Conservation (phyloP, 2,113 vertebrate species). For the Limanda limanda region DNA sequence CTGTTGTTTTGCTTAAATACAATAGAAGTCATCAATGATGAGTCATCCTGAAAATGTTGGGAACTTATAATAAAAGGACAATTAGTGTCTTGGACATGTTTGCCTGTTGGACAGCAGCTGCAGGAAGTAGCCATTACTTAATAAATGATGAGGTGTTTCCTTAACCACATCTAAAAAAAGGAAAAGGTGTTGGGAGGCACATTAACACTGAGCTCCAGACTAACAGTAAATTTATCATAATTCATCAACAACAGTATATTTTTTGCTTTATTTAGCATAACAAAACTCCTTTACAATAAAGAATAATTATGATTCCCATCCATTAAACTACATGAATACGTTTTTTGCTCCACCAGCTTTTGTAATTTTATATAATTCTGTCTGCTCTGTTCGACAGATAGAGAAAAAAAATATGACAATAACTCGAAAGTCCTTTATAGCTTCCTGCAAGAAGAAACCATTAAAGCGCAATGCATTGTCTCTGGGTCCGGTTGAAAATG, state of each 20-base stretch:
- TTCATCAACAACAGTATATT: background rate
- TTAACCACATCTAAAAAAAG: background rate
- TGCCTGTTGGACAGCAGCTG: background rate
- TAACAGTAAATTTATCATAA: background rate
- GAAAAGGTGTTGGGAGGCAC: background rate
- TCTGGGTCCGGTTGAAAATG: conserved; percentile 70
- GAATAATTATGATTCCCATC: background rate
- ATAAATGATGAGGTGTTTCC: background rate
- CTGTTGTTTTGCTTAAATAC: no score
- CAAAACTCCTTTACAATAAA: background rate
- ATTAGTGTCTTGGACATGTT: background rate
- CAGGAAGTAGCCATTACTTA: background rate
- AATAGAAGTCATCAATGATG: no score
- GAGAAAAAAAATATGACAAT: conserved; percentile 40
- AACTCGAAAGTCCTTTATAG: conserved; percentile 79
- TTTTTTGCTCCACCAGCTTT: background rate
- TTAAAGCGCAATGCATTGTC: conserved; percentile 75
- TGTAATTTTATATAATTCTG: conserved; percentile 14
- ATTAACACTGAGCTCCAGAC: background rate
- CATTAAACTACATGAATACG: background rate
- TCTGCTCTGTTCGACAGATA: conserved; percentile 22
- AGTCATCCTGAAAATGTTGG: background rate
- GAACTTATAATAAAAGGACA: background rate
- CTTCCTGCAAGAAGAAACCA: conserved; percentile 80
- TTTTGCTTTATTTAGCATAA: no score